Percentiles rank a stretch among this genome's conserved stretches.
These are phyloP conservation scores for Diplogasteroides magnus DNA, from an alignment of 1,140 invertebrate species.

Conservation along the genomic window DNA sequence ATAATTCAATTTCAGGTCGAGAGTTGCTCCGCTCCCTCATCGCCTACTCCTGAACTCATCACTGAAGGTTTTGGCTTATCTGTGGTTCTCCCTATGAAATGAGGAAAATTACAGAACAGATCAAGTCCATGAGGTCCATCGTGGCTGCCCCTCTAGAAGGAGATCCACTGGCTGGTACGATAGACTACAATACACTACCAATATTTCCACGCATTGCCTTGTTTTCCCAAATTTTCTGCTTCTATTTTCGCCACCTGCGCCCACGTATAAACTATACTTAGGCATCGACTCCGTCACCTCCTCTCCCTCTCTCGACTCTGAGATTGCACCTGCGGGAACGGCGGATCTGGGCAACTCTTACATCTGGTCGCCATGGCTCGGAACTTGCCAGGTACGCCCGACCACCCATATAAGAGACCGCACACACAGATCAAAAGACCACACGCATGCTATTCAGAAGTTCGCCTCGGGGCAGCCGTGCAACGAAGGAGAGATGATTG, in stretches of 20 bases:
- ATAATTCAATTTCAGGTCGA: slow-evolving; percentile 5
- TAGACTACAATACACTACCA: no score
- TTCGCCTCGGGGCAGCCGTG: slow-evolving; percentile 52
- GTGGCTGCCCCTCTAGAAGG: slow-evolving; percentile 2
- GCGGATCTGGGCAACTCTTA: slow-evolving; percentile 29
- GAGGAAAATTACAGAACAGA: slow-evolving; percentile 4
- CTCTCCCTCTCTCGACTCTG: slow-evolving; percentile 6
- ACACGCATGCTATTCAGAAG: slow-evolving; percentile 37
- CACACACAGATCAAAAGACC: no score
- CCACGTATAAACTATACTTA: no score
- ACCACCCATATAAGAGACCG: neutral
- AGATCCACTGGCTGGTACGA: slow-evolving; percentile 38
- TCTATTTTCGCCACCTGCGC: no score
- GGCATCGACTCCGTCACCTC: slow-evolving; percentile 3
- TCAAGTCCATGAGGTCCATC: slow-evolving; percentile 18
- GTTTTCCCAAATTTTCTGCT: no score
- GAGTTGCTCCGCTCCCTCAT: slow-evolving; percentile 5
- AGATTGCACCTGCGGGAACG: slow-evolving; percentile 41
- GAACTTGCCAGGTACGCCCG: slow-evolving; percentile 39
- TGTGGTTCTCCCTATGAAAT: slow-evolving; percentile 5
- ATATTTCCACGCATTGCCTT: no score
- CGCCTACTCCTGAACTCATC: neutral
- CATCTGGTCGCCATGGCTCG: slow-evolving; percentile 50
- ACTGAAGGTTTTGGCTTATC: slow-evolving; percentile 32
- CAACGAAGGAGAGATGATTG: slow-evolving; percentile 48